These are phyloP conservation scores for Cyrtorhinus lividipennis DNA, from an alignment of 1,140 invertebrate genomes.

Conservation along the genomic window DNA sequence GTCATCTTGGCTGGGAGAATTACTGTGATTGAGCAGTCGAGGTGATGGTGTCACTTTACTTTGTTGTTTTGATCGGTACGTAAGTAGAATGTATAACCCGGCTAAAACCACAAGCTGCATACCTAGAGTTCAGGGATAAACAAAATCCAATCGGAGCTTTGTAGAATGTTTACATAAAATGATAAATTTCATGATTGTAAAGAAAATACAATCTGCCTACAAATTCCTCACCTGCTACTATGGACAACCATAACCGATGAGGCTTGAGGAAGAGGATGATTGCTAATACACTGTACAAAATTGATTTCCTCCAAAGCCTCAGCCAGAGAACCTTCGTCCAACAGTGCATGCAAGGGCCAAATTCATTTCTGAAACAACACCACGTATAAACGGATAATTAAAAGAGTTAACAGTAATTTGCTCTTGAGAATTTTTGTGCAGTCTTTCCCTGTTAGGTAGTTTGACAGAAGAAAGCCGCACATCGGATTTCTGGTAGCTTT, in stretches of 20 bases:
- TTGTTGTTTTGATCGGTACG: conserved; percentile 12
- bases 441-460: too few species aligned
- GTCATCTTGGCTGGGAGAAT: conserved; percentile 16
- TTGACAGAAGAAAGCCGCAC: too few species aligned
- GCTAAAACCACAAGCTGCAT: conserved; percentile 15
- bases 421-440: too few species aligned
- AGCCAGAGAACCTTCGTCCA: conserved; percentile 34
- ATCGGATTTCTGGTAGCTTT: too few species aligned
- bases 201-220: too few species aligned
- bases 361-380: conserved; percentile 31
- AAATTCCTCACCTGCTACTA: conserved; percentile 34
- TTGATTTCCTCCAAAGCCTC: conserved; percentile 35
- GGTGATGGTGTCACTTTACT: conserved; percentile 12
- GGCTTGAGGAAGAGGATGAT: conserved; percentile 36
- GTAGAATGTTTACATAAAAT: too few species aligned
- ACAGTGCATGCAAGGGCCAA: conserved; percentile 30
- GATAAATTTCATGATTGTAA: too few species aligned
- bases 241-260: conserved; percentile 34
- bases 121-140: too few species aligned
- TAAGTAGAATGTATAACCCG: conserved; percentile 14
- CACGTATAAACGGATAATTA: too few species aligned
- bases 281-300: conserved; percentile 35
- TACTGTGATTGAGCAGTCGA: conserved; percentile 15
- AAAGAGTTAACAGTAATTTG: too few species aligned
- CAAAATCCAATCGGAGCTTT: too few species aligned